Evolutionary conservation across 2,888 invertebrate species (phyloP), one percentile per base, ranked within the genome.

Genomic region (Phytoseiulus persimilis): DNA sequence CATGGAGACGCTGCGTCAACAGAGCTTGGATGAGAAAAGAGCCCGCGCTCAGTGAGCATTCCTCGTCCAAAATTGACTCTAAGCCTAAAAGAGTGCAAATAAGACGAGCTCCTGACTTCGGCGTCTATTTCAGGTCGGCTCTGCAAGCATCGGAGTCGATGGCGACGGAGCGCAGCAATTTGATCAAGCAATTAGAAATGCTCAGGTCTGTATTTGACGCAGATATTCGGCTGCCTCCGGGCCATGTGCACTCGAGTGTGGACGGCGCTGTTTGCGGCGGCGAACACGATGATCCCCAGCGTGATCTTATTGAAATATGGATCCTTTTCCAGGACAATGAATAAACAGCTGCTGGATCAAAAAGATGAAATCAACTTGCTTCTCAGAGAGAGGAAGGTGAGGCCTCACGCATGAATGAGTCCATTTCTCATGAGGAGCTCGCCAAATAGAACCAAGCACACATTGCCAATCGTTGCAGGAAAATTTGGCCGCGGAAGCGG

Each of bases 141-240:
- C 91, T 93, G 39, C 92, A 92, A 90, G 92, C 93, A 31, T 92
- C 92, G 6, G 93, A 94, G 91, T 93, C 92, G 28, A 93, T 93
- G 32, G 93, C 93, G 0, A 91, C 92, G 90, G 93, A 94, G 91
- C 91, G 93, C 90, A 93, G 93, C 91, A 92, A 92, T 91, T 91
- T 94, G 65, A 93, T 93, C 31, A 92, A 93, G 91, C 93, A 94
- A 91, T 91, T 94, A 83, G 93, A 93, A 90, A 90, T 92, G 89
- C 92, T 93, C 3, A 92, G 93, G 93, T 93, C 91, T 91, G 91
- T 90, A 0, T 33, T 89, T 39, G 39, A 31, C 31, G 3, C 9
- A 18, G 28, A 83, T 32, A 33, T 31, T 23, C 5, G 32, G 45
- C 32, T 31, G 11, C 87, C 23, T 31, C 28, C 33, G 90, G 46